Evolutionary conservation across 2,797 vertebrate species (phyloP), one percentile per base, ranked within the genome.

Genomic region (Hozukius guyotensis): DNA sequence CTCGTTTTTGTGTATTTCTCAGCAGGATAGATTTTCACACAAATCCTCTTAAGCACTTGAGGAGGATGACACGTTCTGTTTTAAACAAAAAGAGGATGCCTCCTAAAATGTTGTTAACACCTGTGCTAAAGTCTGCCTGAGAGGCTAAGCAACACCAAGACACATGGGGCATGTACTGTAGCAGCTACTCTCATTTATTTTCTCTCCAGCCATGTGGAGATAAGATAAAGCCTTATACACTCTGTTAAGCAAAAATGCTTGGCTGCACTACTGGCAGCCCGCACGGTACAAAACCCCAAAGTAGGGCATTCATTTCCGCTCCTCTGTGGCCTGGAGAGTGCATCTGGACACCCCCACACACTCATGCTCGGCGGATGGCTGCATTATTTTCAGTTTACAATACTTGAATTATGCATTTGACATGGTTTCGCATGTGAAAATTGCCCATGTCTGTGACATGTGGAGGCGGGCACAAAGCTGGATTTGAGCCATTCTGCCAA

Each of bases 351-450:
- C 76, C 67, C 83, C 75, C 77, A 32, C 79, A 72, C 42, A 20
- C 62, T 78, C 73, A 80, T 32, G 80, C 86, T 81, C 42, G 53
- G 75, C 46, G 60, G 83, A 87, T 68, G 67, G 77, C 74, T 77
- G 75, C 84, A 83, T 90, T 89, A 87, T 90, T 90, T 92, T 75
- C 88, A 87, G 75, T 82, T 91, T 83, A 82, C 81, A 14, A 81
- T 82, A 78, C 82, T 83, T 88, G 80, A 88, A 88, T 90, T 82
- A 81, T 89, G 78, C 87, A 92, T 89, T 89, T 83, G 71, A 80
- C 88, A 87, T 71, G 79, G 73, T 73, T 86, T 89, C 62, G 59
- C 76, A 85, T 84, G 87, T 70, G 78, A 65, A 92, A 88, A 90
- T 75, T 72, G 67, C 32, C 81, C 83, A 78, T 91, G 84, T 91